Conservation (phyloP, 2,113 vertebrate species). For the Hypanus sabinus region DNA sequence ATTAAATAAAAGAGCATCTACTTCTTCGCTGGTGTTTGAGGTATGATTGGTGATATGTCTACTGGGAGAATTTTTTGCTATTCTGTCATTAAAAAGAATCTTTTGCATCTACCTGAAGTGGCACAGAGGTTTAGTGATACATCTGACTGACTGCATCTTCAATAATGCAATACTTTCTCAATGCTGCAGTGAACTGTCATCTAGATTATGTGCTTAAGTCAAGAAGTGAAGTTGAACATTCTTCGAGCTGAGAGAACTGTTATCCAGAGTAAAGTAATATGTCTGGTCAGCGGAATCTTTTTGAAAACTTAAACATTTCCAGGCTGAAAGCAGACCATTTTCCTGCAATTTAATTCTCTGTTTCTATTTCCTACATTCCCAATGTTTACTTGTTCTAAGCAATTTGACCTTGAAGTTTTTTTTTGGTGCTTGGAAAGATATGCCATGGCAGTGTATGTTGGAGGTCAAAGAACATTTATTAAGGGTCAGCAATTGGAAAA, state of each 20-base stretch:
- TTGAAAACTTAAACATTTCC: not conserved
- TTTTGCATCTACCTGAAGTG: not conserved
- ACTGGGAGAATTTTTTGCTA: not conserved
- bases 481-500: too few relatives aligned
- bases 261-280: not conserved
- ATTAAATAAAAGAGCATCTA: not conserved
- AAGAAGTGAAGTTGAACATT: not conserved
- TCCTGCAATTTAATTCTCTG: not conserved
- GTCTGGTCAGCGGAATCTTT: not conserved
- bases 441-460: too few relatives aligned
- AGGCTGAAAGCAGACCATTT: not conserved
- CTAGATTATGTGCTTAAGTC: not conserved
- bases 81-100: not conserved
- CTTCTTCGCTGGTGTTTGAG: not conserved
- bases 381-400: not conserved
- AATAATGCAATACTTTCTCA: slow-evolving; percentile 1
- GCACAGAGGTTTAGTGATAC: not conserved
- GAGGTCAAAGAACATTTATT: too few relatives aligned
- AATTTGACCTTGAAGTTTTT: not conserved
- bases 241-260: not conserved
- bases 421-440: too few relatives aligned
- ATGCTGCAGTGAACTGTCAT: not conserved
- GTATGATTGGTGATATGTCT: not conserved
- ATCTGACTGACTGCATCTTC: not conserved
- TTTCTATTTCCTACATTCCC: not conserved